Evolutionary conservation across 2,888 invertebrate genomes (phyloP).

Genomic region (Anagyrus pseudococci): DNA sequence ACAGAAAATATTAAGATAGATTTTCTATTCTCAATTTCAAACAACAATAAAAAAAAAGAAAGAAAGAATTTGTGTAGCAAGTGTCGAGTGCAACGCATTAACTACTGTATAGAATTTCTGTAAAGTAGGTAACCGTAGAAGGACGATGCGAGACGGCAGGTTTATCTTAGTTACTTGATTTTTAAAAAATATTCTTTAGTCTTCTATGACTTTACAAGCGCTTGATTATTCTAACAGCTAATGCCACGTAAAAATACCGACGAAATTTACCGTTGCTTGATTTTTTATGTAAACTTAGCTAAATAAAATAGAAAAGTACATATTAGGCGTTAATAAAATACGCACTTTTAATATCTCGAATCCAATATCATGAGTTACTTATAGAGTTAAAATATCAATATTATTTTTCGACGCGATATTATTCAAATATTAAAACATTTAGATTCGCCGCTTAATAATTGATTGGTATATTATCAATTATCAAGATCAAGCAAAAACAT

Average conservation of each 20-base stretch:
- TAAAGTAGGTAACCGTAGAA: constrained; percentile 23
- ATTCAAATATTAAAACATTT: constrained; percentile 24
- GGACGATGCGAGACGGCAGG: constrained; percentile 22
- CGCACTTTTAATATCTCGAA: too few species aligned
- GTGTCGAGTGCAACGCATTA: too few species aligned
- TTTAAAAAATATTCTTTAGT: constrained; percentile 30
- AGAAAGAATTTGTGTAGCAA: too few species aligned
- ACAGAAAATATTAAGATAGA: constrained; percentile 21
- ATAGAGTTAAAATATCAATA: too few species aligned
- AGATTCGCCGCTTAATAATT: constrained; percentile 19
- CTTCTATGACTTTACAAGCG: constrained; percentile 19
- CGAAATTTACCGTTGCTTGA: too few species aligned
- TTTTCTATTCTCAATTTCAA: background rate
- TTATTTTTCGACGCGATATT: constrained; percentile 3
- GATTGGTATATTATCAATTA: constrained; percentile 22
- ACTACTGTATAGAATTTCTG: constrained; percentile 27
- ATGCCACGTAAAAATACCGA: constrained; percentile 32
- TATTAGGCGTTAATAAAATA: too few species aligned
- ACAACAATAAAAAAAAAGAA: constrained; percentile 22
- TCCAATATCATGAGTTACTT: too few species aligned
- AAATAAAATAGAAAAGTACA: constrained; percentile 18
- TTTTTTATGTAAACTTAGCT: constrained; percentile 17
- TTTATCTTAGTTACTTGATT: constrained; percentile 15
- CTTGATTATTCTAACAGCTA: constrained; percentile 22
- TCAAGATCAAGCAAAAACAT: constrained; percentile 19